phyloP scores from a whole-genome alignment of 2,797 vertebrate genomes.

The Cyclopterus lumpus region DNA sequence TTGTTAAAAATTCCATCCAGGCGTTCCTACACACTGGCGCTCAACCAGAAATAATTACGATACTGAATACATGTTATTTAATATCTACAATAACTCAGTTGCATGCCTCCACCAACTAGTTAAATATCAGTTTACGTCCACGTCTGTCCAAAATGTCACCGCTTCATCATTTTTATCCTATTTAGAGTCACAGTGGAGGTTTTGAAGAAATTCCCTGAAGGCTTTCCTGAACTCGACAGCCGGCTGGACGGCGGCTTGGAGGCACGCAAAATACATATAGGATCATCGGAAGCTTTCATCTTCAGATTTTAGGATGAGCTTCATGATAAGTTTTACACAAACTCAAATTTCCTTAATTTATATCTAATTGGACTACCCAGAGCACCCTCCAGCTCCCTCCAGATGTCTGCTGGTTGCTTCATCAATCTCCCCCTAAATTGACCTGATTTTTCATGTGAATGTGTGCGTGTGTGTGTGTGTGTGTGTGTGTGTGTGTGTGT shows the following conservation, averaged over 20 bases:
- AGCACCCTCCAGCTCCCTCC: conserved; percentile 36
- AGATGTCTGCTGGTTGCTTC: conserved; percentile 54
- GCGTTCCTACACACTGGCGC: too few relatives aligned
- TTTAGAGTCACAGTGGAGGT: neutral
- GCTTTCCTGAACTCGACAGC: neutral
- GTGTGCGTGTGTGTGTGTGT: neutral
- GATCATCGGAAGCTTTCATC: neutral
- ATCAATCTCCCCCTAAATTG: conserved; percentile 60
- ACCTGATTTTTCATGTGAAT: conserved; percentile 39
- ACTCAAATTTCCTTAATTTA: conserved; percentile 30
- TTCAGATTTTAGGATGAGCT: conserved; percentile 7
- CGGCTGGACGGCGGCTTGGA: neutral
- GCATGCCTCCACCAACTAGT: too few relatives aligned
- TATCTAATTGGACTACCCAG: conserved; percentile 28
- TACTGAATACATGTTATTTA: neutral
- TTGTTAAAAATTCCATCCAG: too few relatives aligned
- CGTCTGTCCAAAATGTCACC: neutral
- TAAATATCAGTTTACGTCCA: neutral
- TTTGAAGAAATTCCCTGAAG: neutral
- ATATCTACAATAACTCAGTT: neutral
- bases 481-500: neutral
- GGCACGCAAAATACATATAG: neutral
- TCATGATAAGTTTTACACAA: neutral
- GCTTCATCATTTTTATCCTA: too few relatives aligned
- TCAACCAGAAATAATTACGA: neutral